Evolutionary conservation across 2,888 invertebrate species (phyloP).

Genomic region (Heliconius cydno): DNA sequence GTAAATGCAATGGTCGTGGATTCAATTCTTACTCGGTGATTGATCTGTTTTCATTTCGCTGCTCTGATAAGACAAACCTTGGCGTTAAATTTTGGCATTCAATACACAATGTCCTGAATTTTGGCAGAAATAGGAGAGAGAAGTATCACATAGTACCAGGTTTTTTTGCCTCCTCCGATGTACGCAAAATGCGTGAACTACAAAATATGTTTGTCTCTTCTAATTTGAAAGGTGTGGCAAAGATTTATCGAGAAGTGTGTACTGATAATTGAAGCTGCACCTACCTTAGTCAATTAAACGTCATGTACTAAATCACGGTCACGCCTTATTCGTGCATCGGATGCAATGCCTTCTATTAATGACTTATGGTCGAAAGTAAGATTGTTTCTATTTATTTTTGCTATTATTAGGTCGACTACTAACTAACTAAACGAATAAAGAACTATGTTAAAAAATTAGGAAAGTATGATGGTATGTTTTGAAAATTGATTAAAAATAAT

Average conservation of each 20-base stretch:
- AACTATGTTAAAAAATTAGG: no score
- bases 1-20: neutral
- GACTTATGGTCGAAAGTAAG: neutral
- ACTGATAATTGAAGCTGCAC: slow-evolving; percentile 5
- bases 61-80: neutral
- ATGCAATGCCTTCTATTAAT: slow-evolving; percentile 1
- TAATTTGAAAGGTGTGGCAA: neutral
- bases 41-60: neutral
- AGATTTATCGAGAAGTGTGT: neutral
- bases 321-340: slow-evolving; percentile 22
- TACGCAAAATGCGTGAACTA: no score
- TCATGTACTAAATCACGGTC: slow-evolving; percentile 30
- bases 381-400: neutral
- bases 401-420: neutral
- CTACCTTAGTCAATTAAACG: slow-evolving; percentile 21
- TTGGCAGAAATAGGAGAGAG: neutral
- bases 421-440: neutral
- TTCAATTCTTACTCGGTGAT: neutral
- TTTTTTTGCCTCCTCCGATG: no score
- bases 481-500: no score
- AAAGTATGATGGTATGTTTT: no score
- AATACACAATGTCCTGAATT: neutral
- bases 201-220: neutral
- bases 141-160: neutral
- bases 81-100: neutral